Evolutionary conservation across 2,113 vertebrate species (phyloP).

Genomic region (Anseranas semipalmata): DNA sequence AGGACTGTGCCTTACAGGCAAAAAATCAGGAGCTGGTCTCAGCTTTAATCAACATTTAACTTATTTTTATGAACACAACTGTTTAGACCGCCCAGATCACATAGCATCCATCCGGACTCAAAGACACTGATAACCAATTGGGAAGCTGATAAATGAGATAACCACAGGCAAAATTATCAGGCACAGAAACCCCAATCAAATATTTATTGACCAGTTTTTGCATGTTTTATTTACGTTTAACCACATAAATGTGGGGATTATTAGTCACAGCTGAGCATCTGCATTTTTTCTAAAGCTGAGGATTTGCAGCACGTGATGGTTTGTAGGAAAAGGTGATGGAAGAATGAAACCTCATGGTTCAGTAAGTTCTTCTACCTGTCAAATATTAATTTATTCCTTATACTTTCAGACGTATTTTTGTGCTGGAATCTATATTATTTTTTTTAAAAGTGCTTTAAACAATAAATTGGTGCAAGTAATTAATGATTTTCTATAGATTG

Average conservation of each 20-base stretch:
- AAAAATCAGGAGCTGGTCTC: constrained; percentile 1
- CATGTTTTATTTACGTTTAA: constrained; percentile 47
- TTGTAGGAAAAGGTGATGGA: neutral
- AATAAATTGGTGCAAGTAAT: neutral
- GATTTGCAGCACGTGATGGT: neutral
- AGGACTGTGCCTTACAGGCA: neutral
- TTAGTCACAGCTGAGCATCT: constrained; percentile 1
- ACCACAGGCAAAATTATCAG: constrained; percentile 47
- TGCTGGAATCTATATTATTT: neutral
- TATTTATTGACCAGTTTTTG: constrained; percentile 51
- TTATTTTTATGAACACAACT: constrained; percentile 18
- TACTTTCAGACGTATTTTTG: neutral
- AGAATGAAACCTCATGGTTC: neutral
- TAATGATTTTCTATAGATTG: neutral
- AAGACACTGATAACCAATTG: neutral
- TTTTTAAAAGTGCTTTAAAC: neutral
- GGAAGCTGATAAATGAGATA: constrained; percentile 48
- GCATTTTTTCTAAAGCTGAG: neutral
- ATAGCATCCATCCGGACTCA: neutral
- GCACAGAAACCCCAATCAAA: constrained; percentile 47
- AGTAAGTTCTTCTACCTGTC: neutral
- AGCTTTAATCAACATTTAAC: constrained; percentile 30
- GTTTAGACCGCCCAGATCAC: neutral
- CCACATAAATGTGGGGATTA: neutral
- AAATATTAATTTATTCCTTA: neutral